Conservation (phyloP, 2,797 vertebrate genomes). For the Meriones psammophilus region DNA sequence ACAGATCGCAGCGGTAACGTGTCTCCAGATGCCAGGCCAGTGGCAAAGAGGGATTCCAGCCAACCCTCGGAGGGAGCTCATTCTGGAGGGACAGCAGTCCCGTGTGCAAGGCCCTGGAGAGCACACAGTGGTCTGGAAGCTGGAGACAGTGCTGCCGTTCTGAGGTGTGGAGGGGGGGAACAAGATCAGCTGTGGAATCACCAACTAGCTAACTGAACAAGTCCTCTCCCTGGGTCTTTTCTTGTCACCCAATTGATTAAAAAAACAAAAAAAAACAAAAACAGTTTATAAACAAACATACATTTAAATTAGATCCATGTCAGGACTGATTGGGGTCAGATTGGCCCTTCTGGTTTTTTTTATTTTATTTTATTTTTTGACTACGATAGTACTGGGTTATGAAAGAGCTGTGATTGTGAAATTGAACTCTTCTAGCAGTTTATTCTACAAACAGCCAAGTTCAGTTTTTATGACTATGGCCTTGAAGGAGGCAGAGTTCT, state of each 20-base stretch:
- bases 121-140: background rate
- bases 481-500: background rate
- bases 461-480: background rate
- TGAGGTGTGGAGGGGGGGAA: background rate
- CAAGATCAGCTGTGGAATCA: background rate
- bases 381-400: background rate
- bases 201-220: background rate
- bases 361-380: background rate
- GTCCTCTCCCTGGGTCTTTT: background rate
- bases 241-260: background rate
- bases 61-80: background rate
- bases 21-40: background rate
- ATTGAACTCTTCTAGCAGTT: background rate
- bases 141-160: background rate
- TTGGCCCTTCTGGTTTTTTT: slow-evolving; percentile 7
- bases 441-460: background rate
- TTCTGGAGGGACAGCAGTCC: background rate
- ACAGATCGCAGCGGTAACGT: slow-evolving; percentile 27
- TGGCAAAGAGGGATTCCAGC: background rate
- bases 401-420: slow-evolving; percentile 45
- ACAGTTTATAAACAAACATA: slow-evolving; percentile 23
- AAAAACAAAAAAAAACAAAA: slow-evolving; percentile 30
- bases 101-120: background rate
- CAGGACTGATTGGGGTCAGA: slow-evolving; percentile 38
- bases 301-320: slow-evolving; percentile 44